These are phyloP conservation scores for Galeruca laticollis DNA, from an alignment of 2,888 invertebrate genomes.

Conservation along the genomic window DNA sequence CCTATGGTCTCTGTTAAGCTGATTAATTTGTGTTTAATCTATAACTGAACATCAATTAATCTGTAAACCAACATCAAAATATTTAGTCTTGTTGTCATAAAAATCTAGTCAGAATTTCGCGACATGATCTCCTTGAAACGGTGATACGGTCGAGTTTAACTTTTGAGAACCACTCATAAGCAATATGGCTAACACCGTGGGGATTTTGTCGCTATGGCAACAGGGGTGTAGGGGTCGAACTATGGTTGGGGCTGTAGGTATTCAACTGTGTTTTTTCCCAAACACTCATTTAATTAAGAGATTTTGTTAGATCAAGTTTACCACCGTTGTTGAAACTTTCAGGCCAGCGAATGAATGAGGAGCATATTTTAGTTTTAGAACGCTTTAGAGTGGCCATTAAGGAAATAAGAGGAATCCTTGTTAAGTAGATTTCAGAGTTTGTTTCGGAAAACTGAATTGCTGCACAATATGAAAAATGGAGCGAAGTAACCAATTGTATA, in stretches of 20 bases:
- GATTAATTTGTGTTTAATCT: too few species aligned
- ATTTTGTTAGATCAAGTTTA: slow-evolving; percentile 41
- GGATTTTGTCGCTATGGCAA: slow-evolving; percentile 42
- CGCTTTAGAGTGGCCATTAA: neutral
- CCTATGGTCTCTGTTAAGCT: neutral
- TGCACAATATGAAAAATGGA: neutral
- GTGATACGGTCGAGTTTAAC: slow-evolving; percentile 6
- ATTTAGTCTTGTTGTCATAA: neutral
- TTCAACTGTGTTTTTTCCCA: slow-evolving; percentile 44
- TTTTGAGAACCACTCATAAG: slow-evolving; percentile 25
- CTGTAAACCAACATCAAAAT: neutral
- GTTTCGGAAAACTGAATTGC: too few species aligned
- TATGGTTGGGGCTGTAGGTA: slow-evolving; percentile 34
- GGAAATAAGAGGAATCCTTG: neutral
- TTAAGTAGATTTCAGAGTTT: too few species aligned
- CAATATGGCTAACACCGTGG: slow-evolving; percentile 21
- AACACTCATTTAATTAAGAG: slow-evolving; percentile 47
- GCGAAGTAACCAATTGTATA: neutral
- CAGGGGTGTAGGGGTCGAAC: slow-evolving; percentile 43
- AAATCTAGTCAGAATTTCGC: neutral
- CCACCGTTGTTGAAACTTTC: slow-evolving; percentile 13
- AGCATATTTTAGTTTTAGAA: neutral
- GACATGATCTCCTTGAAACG: slow-evolving; percentile 1
- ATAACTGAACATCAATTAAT: neutral
- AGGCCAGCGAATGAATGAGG: neutral